phyloP scores from a whole-genome alignment of 2,797 vertebrate genomes.

The Pteronotus mesoamericanus region DNA sequence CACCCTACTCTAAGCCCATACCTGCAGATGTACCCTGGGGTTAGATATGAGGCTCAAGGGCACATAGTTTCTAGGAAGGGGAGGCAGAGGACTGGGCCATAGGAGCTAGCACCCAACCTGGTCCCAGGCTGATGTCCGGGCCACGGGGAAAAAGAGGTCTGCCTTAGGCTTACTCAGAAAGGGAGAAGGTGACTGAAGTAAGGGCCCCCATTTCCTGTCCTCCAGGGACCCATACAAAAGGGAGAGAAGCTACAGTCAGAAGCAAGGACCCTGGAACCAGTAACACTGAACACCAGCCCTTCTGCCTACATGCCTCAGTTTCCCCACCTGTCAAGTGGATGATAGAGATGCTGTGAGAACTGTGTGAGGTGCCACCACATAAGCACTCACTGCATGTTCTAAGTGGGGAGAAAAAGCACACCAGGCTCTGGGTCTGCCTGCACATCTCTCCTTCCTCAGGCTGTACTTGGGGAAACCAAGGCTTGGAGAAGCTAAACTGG shows the following conservation, averaged over 20 bases:
- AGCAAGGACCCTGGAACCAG: neutral
- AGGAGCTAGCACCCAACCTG: neutral
- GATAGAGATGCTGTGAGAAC: neutral
- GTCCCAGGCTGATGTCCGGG: too few relatives aligned
- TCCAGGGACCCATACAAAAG: neutral
- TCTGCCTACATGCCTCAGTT: neutral
- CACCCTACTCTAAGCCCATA: neutral
- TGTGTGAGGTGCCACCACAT: neutral
- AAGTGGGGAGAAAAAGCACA: rapidly evolving
- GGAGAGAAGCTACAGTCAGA: neutral
- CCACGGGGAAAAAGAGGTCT: neutral
- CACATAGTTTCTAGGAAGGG: neutral
- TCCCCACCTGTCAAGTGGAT: neutral
- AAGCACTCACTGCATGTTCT: neutral
- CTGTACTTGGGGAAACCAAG: neutral
- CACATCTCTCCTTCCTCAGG: neutral
- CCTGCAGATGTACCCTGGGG: neutral
- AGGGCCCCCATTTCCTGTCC: neutral
- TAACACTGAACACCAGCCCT: neutral
- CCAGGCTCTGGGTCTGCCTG: neutral
- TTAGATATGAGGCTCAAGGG: neutral
- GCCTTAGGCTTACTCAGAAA: neutral
- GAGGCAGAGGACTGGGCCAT: neutral
- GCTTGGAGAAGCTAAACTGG: neutral
- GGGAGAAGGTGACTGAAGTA: neutral